Evolutionary conservation across 2,797 vertebrate genomes (phyloP), one percentile per base, ranked within the genome.

Genomic region (Melanotaenia nigrans): DNA sequence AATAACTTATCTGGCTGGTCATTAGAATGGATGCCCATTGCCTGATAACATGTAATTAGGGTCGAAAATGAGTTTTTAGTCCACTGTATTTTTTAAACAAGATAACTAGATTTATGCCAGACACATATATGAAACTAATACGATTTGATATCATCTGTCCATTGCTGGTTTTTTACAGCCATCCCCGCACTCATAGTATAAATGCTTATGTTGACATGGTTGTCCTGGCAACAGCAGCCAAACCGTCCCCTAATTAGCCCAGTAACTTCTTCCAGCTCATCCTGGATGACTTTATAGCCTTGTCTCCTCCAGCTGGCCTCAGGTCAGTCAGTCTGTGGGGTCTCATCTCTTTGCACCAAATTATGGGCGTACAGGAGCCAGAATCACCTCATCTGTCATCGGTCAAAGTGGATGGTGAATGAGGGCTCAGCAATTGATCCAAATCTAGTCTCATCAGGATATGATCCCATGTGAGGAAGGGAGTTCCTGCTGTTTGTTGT

Each of bases 161-260:
- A 11, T 0, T 49, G 42, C 51, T 71, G 1, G 24, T 2, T 5
- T 32, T 47, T 74, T 1, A 42, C 22, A 65, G 20, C 57, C 22
- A 30, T 58, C 35, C 18, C 3, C 25, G 18, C 70, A 33, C 60
- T 22, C 35, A 66, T 75, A 30, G 65, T 58, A 20, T 56, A 42
- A 25, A 45, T 40, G 58, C 38, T 75, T 36, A 71, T 55, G 73
- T 79, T 54, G 62, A 74, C n/a, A 54, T 7, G 24, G 79, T 86
- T 84, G 79, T 72, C 66, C 3, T 85, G 81, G 76, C 68, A 85
- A 85, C 85, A 71, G 57, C 69, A 68, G 36, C 57, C 54, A 9
- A 42, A 71, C 68, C 30, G 35, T 58, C 64, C 65, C 35, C 38
- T 67, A 59, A 78, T 73, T 63, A 59, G 40, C 11, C 28, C 28